Evolutionary conservation across 2,888 invertebrate species (phyloP), one percentile per base, ranked within the genome.

Genomic region (Heliconius charithonia): DNA sequence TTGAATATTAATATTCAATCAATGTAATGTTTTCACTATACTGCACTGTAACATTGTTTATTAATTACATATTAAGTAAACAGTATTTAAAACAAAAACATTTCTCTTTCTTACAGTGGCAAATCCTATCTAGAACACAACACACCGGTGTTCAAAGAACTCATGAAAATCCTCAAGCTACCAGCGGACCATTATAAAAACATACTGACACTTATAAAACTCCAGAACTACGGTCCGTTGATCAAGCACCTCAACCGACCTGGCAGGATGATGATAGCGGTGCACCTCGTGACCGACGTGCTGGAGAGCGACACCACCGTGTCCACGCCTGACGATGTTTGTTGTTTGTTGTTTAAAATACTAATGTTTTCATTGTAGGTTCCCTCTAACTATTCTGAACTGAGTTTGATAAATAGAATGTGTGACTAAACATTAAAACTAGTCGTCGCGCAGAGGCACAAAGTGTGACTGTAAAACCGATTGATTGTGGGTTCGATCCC

Each of bases 151-250:
- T 99, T 99, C 83, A 97, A 98, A 85, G 99, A 99, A 89, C 95
- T 99, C 81, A 97, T 98, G 87, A 97, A 98, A 87, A 96, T 99
- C 80, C 96, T 99, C 87, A 98, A 98, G 90, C 97, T 99, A 70
- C 99, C 99, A 0, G 96, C 99, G 3, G 99, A 99, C 89, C 97
- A 98, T 87, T 99, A 99, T 93, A 98, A 98, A 90, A 98, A 99
- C 90, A 96, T 99, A 22, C 95, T 99, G 70, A 97, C 97, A 0
- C 96, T 99, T 25, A 96, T 99, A 78, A 96, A 98, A 86, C 94
- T 99, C 82, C 97, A 97, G 86, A 97, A 98, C 93, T 99, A 98
- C 88, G 97, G 97, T 12, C 97, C 97, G 0, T 95, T 99, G 66
- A 96, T 99, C 81, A 85, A 97, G 69, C 97, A 98, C 88, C 97